Evolutionary conservation across 2,888 invertebrate genomes (phyloP).

Genomic region (Tricholauxania praeusta): DNA sequence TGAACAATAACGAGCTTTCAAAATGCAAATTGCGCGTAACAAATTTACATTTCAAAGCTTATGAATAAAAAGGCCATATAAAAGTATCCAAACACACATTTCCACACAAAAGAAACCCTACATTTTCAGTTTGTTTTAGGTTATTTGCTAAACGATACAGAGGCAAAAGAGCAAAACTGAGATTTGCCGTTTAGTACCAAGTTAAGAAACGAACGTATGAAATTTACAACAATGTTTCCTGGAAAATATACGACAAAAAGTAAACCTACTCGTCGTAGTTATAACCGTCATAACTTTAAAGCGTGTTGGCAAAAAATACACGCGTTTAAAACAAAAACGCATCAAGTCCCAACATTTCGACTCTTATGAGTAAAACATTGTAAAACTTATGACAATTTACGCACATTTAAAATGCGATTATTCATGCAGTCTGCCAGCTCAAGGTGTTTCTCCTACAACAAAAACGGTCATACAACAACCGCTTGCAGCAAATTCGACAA

Average conservation of each 20-base stretch:
- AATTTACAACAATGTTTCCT: conserved; percentile 46
- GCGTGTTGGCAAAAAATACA: background rate
- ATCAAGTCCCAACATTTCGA: conserved; percentile 40
- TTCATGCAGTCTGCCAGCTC: conserved; percentile 37
- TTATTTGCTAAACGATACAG: background rate
- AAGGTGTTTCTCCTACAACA: conserved; percentile 30
- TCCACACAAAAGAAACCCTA: too few species aligned
- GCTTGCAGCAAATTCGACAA: conserved; percentile 40
- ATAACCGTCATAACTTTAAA: background rate
- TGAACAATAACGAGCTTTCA: conserved; percentile 40
- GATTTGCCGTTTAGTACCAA: background rate
- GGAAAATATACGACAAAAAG: conserved; percentile 34
- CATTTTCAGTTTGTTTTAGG: too few species aligned
- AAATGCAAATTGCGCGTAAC: conserved; percentile 45
- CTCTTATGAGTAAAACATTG: conserved; percentile 40
- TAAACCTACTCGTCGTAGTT: background rate
- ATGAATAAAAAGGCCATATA: conserved; percentile 36
- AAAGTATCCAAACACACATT: background rate
- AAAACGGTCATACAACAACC: conserved; percentile 43
- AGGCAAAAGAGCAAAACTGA: background rate
- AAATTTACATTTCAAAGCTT: conserved; percentile 42
- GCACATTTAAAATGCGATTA: conserved; percentile 39
- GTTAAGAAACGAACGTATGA: background rate
- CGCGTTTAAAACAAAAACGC: conserved; percentile 32
- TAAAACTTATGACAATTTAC: conserved; percentile 46